These are phyloP conservation scores for Psophia crepitans DNA, from an alignment of 2,113 vertebrate genomes.

Conservation along the genomic window DNA sequence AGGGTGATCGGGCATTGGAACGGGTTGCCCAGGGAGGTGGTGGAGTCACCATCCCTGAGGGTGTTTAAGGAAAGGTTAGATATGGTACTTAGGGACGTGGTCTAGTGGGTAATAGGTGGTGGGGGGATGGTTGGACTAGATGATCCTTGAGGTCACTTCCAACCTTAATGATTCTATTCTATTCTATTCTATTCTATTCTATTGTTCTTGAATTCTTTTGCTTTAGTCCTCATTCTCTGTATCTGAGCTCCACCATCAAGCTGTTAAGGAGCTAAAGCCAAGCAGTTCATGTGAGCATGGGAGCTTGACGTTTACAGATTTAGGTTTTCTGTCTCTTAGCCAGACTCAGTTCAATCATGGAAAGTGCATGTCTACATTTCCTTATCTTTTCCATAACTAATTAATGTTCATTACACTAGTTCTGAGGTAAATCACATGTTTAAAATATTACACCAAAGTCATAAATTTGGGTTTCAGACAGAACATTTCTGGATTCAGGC, in stretches of 20 bases:
- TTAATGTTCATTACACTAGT: not conserved
- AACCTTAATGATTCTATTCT: no score
- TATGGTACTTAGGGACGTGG: no score
- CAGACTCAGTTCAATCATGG: fast-evolving
- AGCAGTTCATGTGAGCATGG: not conserved
- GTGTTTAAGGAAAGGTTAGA: no score
- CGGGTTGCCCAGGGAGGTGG: no score
- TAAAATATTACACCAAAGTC: not conserved
- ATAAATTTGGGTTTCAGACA: not conserved
- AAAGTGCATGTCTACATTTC: not conserved
- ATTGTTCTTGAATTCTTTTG: not conserved
- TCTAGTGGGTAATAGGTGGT: no score
- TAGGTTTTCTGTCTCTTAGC: not conserved
- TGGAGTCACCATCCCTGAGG: no score
- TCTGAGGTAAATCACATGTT: not conserved
- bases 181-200: no score
- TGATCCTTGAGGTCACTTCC: no score
- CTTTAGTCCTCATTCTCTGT: not conserved
- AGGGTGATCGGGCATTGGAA: no score
- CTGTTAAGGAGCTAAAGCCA: not conserved
- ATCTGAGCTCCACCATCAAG: not conserved
- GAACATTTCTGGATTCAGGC: not conserved
- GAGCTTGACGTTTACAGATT: not conserved
- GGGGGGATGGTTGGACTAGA: no score
- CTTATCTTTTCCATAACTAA: not conserved